These are phyloP conservation scores for Hydriomena furcata DNA, from an alignment of 2,888 invertebrate species.

Conservation along the genomic window DNA sequence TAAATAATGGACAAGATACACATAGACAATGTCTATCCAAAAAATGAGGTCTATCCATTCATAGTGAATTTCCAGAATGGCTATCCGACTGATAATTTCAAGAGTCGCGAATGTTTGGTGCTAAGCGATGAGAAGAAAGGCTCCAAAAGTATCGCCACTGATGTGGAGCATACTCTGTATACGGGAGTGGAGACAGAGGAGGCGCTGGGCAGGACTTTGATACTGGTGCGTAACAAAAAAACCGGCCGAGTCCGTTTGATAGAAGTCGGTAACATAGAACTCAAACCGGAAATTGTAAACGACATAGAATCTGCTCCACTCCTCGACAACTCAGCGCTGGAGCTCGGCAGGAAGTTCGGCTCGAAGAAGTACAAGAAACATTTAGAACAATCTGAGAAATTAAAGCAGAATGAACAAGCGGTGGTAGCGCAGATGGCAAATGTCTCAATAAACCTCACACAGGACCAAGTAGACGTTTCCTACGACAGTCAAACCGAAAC, in stretches of 20 bases:
- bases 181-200: slow-evolving; percentile 59
- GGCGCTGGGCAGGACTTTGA: slow-evolving; percentile 54
- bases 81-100: slow-evolving; percentile 55
- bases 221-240: slow-evolving; percentile 57
- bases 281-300: slow-evolving; percentile 53
- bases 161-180: slow-evolving; percentile 56
- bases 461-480: slow-evolving; percentile 62
- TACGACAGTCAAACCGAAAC: slow-evolving; percentile 57
- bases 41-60: slow-evolving; percentile 49
- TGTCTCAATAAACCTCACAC: slow-evolving; percentile 65
- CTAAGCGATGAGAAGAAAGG: slow-evolving; percentile 46
- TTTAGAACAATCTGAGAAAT: slow-evolving; percentile 84
- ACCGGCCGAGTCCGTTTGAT: slow-evolving; percentile 68
- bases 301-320: slow-evolving; percentile 41
- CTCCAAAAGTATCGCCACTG: slow-evolving; percentile 47
- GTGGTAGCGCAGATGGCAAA: slow-evolving; percentile 83
- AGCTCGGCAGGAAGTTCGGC: slow-evolving; percentile 85
- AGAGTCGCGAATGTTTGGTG: slow-evolving; percentile 45
- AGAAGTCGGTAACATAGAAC: slow-evolving; percentile 54
- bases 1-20: slow-evolving; percentile 54
- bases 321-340: slow-evolving; percentile 57
- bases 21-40: slow-evolving; percentile 59
- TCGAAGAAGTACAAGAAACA: slow-evolving; percentile 84
- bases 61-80: slow-evolving; percentile 70
- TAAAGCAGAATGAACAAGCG: slow-evolving; percentile 82